A percentile compares a stretch with the other conserved stretches of the same genome.
Conservation (phyloP, 2,888 invertebrate species). For the Polylopha cassiicola region DNA sequence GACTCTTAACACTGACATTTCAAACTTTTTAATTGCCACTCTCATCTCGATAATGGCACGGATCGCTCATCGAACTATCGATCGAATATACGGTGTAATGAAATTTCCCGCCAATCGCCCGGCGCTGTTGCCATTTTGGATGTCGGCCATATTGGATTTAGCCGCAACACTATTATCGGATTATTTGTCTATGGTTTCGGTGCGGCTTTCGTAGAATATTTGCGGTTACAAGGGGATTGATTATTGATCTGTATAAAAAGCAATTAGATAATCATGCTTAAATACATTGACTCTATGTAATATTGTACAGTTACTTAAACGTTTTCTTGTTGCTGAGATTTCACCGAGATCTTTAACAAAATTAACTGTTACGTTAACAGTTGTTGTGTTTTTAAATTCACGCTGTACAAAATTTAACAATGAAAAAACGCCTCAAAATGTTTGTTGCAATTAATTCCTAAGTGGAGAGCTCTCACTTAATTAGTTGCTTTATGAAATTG, state of each 20-base stretch:
- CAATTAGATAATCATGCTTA: too few relatives aligned
- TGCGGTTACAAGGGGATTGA: too few relatives aligned
- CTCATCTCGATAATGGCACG: slow-evolving; percentile 8
- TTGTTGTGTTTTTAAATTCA: too few relatives aligned
- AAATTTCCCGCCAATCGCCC: slow-evolving; percentile 37
- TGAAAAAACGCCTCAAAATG: slow-evolving; percentile 8
- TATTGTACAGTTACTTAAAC: too few relatives aligned
- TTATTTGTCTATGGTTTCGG: slow-evolving; percentile 49
- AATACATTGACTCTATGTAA: too few relatives aligned
- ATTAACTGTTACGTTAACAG: too few relatives aligned
- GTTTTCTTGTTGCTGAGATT: too few relatives aligned
- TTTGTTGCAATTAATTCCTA: slow-evolving; percentile 23
- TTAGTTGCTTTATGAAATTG: slow-evolving; percentile 42
- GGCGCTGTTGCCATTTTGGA: slow-evolving; percentile 35
- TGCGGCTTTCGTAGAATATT: slow-evolving; percentile 8
- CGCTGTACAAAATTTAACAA: too few relatives aligned
- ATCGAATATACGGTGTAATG: slow-evolving; percentile 27
- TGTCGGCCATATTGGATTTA: slow-evolving; percentile 52
- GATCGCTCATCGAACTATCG: slow-evolving; percentile 1
- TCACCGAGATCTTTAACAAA: too few relatives aligned
- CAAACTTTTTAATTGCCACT: slow-evolving; percentile 11
- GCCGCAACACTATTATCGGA: slow-evolving; percentile 49
- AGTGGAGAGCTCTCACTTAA: slow-evolving; percentile 24
- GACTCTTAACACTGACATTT: too few relatives aligned
- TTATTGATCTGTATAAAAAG: too few relatives aligned